phyloP scores from a whole-genome alignment of 2,888 invertebrate species.

The Aphrophora alni region DNA sequence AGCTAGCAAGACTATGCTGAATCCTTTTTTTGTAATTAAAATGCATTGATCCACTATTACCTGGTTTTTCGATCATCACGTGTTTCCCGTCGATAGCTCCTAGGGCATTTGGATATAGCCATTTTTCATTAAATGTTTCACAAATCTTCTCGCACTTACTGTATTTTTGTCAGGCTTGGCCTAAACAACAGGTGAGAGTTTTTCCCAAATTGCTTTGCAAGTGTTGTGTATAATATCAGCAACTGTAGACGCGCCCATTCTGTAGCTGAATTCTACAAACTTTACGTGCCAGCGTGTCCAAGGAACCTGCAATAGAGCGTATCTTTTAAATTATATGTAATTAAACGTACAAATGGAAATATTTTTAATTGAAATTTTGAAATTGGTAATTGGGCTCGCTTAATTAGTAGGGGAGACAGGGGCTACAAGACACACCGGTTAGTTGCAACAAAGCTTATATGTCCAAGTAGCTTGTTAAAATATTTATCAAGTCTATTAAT shows the following conservation, averaged over 20 bases:
- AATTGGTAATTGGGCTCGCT: no score
- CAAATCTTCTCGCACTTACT: neutral
- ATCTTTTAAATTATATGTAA: neutral
- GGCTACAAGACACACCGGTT: neutral
- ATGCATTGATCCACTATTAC: neutral
- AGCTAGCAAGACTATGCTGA: neutral
- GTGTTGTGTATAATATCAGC: conserved; percentile 1
- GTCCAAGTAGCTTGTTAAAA: no score
- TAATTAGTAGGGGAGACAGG: no score
- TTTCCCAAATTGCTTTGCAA: conserved; percentile 9
- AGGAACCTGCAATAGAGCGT: no score
- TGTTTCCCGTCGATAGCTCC: neutral
- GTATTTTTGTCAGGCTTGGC: neutral
- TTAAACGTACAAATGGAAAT: neutral
- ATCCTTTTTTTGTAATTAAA: neutral
- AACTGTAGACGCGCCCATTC: conserved; percentile 10
- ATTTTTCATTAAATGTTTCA: conserved; percentile 12
- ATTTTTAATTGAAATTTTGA: neutral
- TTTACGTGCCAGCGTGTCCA: neutral
- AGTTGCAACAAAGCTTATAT: neutral
- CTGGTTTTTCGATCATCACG: neutral
- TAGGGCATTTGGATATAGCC: neutral
- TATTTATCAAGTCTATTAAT: no score
- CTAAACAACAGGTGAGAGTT: neutral
- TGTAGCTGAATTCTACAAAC: conserved; percentile 16